Evolutionary conservation across 2,888 invertebrate species (phyloP).

Genomic region (Aporophyla lueneburgensis): DNA sequence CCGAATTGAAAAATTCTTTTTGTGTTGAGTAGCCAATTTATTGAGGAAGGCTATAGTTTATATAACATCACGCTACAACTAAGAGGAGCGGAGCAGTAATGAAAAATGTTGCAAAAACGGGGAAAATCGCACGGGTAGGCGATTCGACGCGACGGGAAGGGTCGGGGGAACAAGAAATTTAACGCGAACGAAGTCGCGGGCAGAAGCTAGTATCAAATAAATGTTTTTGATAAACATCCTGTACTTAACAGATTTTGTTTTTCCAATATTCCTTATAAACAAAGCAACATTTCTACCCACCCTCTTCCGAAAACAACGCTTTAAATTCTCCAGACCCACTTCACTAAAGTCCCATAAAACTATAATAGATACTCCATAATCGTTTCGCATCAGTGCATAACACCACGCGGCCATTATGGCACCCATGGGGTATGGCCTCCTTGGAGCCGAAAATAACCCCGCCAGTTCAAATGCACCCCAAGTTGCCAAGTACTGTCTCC

Average conservation of each 20-base stretch:
- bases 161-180: too few relatives aligned
- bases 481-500: slow-evolving; percentile 55
- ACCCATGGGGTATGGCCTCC: slow-evolving; percentile 64
- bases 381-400: slow-evolving; percentile 52
- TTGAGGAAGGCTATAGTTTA: too few relatives aligned
- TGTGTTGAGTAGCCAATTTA: too few relatives aligned
- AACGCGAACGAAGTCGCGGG: too few relatives aligned
- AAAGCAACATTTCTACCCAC: neutral
- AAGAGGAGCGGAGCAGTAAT: too few relatives aligned
- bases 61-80: too few relatives aligned
- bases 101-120: too few relatives aligned
- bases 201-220: too few relatives aligned
- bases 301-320: neutral
- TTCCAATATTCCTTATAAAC: neutral
- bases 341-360: slow-evolving; percentile 68
- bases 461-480: slow-evolving; percentile 48
- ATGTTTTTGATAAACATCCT: neutral
- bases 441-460: slow-evolving; percentile 67
- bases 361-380: slow-evolving; percentile 64
- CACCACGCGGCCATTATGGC: slow-evolving; percentile 63
- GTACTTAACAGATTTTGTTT: neutral
- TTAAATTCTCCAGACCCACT: slow-evolving; percentile 25
- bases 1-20: too few relatives aligned
- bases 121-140: too few relatives aligned
- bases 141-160: too few relatives aligned